Evolutionary conservation across 2,113 vertebrate species (phyloP), one percentile per base, ranked within the genome.

Genomic region (Halcyon malimbica): DNA sequence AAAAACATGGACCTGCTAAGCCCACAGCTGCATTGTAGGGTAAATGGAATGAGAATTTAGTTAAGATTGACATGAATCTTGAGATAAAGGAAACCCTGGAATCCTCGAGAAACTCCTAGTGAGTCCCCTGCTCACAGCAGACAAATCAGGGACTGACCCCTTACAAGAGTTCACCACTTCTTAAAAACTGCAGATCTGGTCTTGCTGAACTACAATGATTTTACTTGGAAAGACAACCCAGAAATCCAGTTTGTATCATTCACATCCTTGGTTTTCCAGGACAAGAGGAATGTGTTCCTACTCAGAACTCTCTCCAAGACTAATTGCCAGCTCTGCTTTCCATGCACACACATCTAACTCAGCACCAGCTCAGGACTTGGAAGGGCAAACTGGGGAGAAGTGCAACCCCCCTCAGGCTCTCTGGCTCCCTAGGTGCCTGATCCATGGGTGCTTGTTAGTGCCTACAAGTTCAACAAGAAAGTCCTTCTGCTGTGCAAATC

Each of bases 1-100:
- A 90, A 93, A 97, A 93, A 35, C 87, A 94, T 83, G 81, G 74
- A 41, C n/a, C 93, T 62, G 7, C 54, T 87, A 84, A 85, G 48
- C 63, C 50, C 82, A 89, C 78, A 83, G 62, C 79, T 65, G 29
- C 93, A 89, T 65, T 94, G 26, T 16, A 44, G 44, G 12, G 51
- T 87, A 87, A 92, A 59, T 14, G 31, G 60, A 90, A 86, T 50
- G 41, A 63, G 42, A 87, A 78, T 71, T 87, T 68, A 64, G 29
- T 53, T 85, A 76, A 84, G 63, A 57, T 54, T 70, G 31, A 85
- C 37, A 54, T 41, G 53, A 91, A 57, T 68, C 44, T 79, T 13
- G 89, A 69, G 21, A 69, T 82, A 69, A 89, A 60, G 35, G n/a
- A 85, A 91, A 41, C 24, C 11, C 51, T 82, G 35, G 21, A 20